Percentiles rank a stretch among this genome's conserved stretches.
Evolutionary conservation across 2,113 vertebrate species (phyloP).

Genomic region (Ochotona curzoniae): DNA sequence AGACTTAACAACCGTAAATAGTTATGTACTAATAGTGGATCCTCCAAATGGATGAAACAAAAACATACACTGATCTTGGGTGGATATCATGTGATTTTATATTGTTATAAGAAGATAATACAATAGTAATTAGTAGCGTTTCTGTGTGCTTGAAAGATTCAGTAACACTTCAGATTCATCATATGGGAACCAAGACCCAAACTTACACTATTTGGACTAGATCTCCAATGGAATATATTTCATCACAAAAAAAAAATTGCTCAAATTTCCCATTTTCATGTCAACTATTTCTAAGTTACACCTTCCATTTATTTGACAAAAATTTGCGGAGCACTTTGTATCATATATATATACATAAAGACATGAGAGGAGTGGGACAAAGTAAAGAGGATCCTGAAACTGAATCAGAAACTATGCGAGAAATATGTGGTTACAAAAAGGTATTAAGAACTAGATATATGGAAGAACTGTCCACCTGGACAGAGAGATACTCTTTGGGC

Average conservation of each 20-base stretch:
- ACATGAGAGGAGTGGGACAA: neutral
- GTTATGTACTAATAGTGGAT: neutral
- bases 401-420: neutral
- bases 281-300: neutral
- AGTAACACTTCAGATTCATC: neutral
- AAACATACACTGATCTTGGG: neutral
- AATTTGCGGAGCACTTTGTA: neutral
- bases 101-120: neutral
- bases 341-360: neutral
- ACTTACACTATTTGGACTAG: neutral
- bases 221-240: neutral
- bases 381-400: neutral
- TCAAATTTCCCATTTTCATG: neutral
- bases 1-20: neutral
- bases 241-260: neutral
- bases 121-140: neutral
- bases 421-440: neutral
- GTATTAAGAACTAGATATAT: neutral
- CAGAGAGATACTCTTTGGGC: neutral
- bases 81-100: neutral
- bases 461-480: neutral
- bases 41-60: neutral
- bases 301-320: neutral
- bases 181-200: neutral
- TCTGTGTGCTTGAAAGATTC: neutral